Evolutionary conservation across 2,113 vertebrate genomes (phyloP), one percentile per base, ranked within the genome.

Genomic region (Gambusia affinis): DNA sequence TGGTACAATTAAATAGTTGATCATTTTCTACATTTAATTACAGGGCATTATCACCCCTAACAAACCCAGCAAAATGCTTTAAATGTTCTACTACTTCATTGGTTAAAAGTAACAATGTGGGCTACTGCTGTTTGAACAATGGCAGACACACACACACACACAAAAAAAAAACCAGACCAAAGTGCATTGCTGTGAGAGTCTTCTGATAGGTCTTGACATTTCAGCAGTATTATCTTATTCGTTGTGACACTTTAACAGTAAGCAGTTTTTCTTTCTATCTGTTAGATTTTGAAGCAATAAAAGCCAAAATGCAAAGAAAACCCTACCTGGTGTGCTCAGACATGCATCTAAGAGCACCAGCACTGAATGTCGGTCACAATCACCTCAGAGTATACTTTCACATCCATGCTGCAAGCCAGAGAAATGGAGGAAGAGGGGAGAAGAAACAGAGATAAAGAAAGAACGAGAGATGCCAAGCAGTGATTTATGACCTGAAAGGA

Each of bases 401-500:
- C 30, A 30, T 90, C 77, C 74, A 73, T 70, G 68, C 51, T 81
- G 73, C 66, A 88, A 79, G 83, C 83, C 82, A 71, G 60, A 80
- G 71, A 66, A 74, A 77, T n/a, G 54, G 60, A 77, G 60, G 60
- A 39, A 60, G 61, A 62, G 27, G 61, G 64, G 12, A 19, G 67
- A 12, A 70, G 31, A 64, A n/a, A 51, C 39, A 60, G 57, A 37
- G 65, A 78, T 19, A 81, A 51, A 81, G 47, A 82, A 70, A 74
- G 67, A 80, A 83, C 85, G 47, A 85, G 85, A 86, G 87, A 87
- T 82, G 91, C 87, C 90, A 92, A 83, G 79, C 62, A 60, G 81
- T 93, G 92, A 93, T 93, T 93, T 93, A 93, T 91, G 89, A 92
- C 88, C 90, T 92, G 90, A 93, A 86, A 90, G 91, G 90, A 91